Base-by-base conservation (phyloP, 2,888 invertebrate species). In the Catocala nupta region DNA sequence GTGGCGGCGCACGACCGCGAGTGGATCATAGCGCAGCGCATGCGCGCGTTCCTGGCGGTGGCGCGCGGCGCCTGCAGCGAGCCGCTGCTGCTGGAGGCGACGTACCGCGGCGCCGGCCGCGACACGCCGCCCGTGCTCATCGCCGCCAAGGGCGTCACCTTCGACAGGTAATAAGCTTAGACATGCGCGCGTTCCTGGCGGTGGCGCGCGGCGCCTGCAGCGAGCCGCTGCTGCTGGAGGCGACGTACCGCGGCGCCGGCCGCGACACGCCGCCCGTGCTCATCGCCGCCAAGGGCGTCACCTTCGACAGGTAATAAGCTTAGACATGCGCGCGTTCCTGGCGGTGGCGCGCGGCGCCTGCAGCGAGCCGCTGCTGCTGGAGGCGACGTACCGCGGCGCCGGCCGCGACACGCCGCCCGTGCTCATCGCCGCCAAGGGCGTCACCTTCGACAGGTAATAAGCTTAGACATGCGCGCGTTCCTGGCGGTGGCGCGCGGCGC, bases 401-500 rank as follows among this genome's bases (percentile, higher is more conserved):
- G 89, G 84, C 0, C 77, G 80, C 8, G 83, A 87, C 49, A 83
- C 86, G 43, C 95, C 96, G 71, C 96, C 96, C 4, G 90, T 96
- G 58, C 95, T 96, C 36, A 82, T 97, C 62, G 96, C 96, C 5
- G 97, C 97, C 49, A 96, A 96, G 78, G 96, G 96, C 0, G 92
- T 96, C 76, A 96, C 96, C 0, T 96, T 95, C 78, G 96, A 95
- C 80, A 89, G 92, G 93, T 91, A 47, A 52, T 25, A 25, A 25
- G 25, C 25, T 25, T 25, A 25, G 25, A 25, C 77, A 96, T 97
- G 96, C 92, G 68, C 63, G 87, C 85, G 8, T 83, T 87, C 75
- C 81, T 97, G 70, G 94, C 96, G n/a, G 97, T 97, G 12, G 94
- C 96, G 5, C 89, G 95, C 53, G 97, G 97, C 52, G 96, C 96